These are phyloP conservation scores for Phyllotis vaccarum DNA, from an alignment of 2,797 vertebrate genomes.

Conservation along the genomic window DNA sequence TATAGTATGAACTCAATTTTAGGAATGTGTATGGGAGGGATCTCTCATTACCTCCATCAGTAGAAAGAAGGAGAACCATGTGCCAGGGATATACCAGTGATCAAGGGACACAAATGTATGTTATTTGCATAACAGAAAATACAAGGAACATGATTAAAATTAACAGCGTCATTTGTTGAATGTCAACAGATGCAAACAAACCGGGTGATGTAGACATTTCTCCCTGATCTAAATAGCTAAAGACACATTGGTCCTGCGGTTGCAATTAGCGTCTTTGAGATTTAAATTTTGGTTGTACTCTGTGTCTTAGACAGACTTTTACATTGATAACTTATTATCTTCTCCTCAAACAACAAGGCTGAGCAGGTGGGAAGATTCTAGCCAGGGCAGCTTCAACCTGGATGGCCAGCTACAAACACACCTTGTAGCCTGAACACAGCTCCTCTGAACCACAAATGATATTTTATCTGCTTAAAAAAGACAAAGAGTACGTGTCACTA, in stretches of 20 bases:
- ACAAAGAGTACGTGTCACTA: background rate
- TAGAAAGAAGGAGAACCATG: background rate
- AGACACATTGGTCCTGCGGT: conserved; percentile 11
- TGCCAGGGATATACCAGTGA: background rate
- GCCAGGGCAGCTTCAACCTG: background rate
- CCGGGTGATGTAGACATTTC: background rate
- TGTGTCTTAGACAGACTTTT: background rate
- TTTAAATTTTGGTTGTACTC: background rate
- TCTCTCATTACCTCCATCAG: background rate
- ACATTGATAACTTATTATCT: background rate
- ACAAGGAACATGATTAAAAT: conserved; percentile 37
- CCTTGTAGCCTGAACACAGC: background rate
- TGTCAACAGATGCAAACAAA: conserved; percentile 10
- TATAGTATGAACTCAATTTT: background rate
- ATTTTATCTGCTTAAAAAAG: background rate
- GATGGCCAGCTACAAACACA: background rate
- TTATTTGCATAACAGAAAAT: conserved; percentile 45
- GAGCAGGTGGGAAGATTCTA: background rate
- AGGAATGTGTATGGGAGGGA: background rate
- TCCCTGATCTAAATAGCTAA: conserved; percentile 5
- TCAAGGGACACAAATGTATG: conserved; percentile 23
- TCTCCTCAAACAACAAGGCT: background rate
- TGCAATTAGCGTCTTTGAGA: conserved; percentile 13
- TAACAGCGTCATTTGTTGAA: background rate
- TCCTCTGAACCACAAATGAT: background rate